Percentiles rank a stretch among this genome's conserved stretches.
Evolutionary conservation across 2,888 invertebrate genomes (phyloP).

Genomic region (Lasioglossum oenotherae): DNA sequence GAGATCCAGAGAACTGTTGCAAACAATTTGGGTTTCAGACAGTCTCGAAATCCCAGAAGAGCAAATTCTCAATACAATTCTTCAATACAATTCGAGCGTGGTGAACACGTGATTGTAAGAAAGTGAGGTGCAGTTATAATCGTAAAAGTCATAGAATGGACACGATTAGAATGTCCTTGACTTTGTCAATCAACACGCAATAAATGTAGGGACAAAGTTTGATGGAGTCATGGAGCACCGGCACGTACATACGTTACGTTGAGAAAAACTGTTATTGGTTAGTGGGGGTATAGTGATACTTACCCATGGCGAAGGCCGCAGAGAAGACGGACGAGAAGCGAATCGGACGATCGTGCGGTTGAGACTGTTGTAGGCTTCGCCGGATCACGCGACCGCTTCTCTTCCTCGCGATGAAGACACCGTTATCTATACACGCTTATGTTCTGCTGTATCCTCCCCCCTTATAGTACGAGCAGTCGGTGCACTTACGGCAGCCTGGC

Average conservation of each 20-base stretch:
- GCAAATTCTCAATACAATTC: not conserved
- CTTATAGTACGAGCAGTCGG: conserved; percentile 44
- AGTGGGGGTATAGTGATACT: conserved; percentile 20
- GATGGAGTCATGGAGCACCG: not conserved
- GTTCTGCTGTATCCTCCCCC: conserved; percentile 56
- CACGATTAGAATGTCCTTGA: not conserved
- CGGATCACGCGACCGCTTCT: conserved; percentile 17
- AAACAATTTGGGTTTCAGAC: not conserved
- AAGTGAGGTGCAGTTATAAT: not conserved
- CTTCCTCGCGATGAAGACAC: conserved; percentile 50
- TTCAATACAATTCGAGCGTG: too few relatives aligned
- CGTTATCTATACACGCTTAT: conserved; percentile 68
- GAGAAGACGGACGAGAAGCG: not conserved
- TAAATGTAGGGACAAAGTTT: not conserved
- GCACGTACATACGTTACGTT: not conserved
- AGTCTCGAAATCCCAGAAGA: not conserved
- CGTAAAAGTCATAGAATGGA: not conserved
- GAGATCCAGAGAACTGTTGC: too few relatives aligned
- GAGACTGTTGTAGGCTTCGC: conserved; percentile 15
- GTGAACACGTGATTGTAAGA: not conserved
- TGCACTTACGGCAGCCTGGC: conserved; percentile 17
- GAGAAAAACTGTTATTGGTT: not conserved
- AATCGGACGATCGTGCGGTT: not conserved
- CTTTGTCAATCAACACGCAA: not conserved
- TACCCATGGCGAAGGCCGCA: conserved; percentile 45